These are phyloP conservation scores for Rattus norvegicus DNA, from an alignment of 2,113 vertebrate genomes.

Conservation along the genomic window DNA sequence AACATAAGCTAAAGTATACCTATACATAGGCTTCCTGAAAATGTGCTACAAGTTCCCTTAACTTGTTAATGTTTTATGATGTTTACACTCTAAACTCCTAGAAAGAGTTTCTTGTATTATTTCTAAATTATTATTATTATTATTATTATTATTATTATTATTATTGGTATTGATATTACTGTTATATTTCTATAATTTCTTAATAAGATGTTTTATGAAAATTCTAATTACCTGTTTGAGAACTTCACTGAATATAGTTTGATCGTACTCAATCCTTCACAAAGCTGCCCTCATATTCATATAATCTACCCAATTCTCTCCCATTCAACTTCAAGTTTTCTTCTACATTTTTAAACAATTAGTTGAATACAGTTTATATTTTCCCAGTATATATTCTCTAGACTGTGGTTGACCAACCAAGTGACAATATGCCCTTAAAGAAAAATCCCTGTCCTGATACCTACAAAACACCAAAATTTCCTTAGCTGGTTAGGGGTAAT, in stretches of 20 bases:
- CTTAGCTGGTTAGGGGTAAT: neutral
- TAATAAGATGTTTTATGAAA: neutral
- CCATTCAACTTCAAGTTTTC: neutral
- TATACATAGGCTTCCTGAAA: neutral
- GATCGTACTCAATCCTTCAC: neutral
- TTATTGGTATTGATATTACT: neutral
- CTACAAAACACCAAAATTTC: no score
- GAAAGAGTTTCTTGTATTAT: neutral
- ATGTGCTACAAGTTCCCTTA: neutral
- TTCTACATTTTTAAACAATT: neutral
- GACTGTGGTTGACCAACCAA: neutral
- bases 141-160: neutral
- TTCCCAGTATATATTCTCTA: neutral
- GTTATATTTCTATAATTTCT: neutral
- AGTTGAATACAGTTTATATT: neutral
- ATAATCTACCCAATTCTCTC: neutral
- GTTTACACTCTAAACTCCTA: neutral
- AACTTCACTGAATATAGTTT: neutral
- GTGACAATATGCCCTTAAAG: accelerated
- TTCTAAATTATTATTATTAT: neutral
- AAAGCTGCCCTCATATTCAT: neutral
- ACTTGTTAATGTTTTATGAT: neutral
- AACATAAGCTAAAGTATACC: neutral
- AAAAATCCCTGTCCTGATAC: neutral
- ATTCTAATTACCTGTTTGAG: neutral